A percentile compares a stretch with the other conserved stretches of the same genome.
These are phyloP conservation scores for Antheraea mylitta DNA, from an alignment of 1,140 invertebrate species.

Conservation along the genomic window DNA sequence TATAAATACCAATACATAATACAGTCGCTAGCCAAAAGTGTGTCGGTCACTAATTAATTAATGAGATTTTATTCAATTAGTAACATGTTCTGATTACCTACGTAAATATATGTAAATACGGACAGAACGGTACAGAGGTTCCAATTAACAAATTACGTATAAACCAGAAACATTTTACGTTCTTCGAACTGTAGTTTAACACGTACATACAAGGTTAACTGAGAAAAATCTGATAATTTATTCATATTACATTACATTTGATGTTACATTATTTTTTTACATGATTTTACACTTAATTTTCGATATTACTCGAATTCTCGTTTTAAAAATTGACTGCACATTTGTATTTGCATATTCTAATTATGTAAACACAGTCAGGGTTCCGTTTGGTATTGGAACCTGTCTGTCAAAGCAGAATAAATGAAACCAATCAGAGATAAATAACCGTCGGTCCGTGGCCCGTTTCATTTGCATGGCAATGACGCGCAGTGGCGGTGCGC, in stretches of 20 bases:
- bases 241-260: not conserved
- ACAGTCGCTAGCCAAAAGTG: too few species aligned
- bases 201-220: not conserved
- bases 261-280: too few species aligned
- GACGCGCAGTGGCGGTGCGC: conserved; percentile 32
- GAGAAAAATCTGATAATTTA: not conserved
- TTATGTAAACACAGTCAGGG: conserved; percentile 46
- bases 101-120: not conserved
- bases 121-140: not conserved
- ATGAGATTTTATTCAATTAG: not conserved
- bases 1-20: too few species aligned
- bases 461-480: conserved; percentile 72
- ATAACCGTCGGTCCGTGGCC: conserved; percentile 60
- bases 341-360: conserved; percentile 41
- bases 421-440: conserved; percentile 73
- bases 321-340: conserved; percentile 12
- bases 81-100: not conserved
- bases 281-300: too few species aligned
- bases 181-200: not conserved
- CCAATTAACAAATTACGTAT: not conserved
- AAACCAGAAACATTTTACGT: not conserved
- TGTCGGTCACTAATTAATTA: not conserved
- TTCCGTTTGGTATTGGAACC: conserved; percentile 58
- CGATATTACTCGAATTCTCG: not conserved
- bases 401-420: conserved; percentile 69